These are phyloP conservation scores for Unio delphinus DNA, from an alignment of 2,888 invertebrate species.

Conservation along the genomic window DNA sequence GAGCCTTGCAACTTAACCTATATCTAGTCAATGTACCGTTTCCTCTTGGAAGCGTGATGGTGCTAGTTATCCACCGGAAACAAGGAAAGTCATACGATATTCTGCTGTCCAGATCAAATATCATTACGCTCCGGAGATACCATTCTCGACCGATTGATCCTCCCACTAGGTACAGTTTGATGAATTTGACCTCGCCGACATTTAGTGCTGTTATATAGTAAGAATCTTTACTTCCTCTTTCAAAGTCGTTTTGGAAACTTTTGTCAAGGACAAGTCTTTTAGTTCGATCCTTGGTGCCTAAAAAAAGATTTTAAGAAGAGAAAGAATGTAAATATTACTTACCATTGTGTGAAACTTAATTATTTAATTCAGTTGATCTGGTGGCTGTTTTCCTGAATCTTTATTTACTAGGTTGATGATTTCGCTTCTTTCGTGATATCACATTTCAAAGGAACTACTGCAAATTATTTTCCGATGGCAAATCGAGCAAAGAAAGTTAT, in stretches of 20 bases:
- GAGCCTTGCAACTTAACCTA: too few relatives aligned
- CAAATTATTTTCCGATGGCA: too few relatives aligned
- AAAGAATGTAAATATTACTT: too few relatives aligned
- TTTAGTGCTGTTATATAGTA: conserved; percentile 29
- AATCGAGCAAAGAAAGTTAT: too few relatives aligned
- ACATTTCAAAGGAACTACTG: too few relatives aligned
- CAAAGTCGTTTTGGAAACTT: conserved; percentile 32
- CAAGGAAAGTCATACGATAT: conserved; percentile 28
- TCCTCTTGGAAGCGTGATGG: conserved; percentile 24
- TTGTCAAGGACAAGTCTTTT: conserved; percentile 27
- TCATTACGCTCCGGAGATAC: conserved; percentile 28
- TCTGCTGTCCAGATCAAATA: conserved; percentile 25
- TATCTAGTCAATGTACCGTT: conserved; percentile 11
- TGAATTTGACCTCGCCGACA: conserved; percentile 31
- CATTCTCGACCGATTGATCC: conserved; percentile 26
- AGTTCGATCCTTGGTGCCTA: conserved; percentile 31
- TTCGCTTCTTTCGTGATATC: too few relatives aligned
- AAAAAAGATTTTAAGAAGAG: background rate
- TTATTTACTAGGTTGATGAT: too few relatives aligned
- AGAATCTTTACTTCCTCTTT: conserved; percentile 31
- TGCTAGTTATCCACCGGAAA: conserved; percentile 25
- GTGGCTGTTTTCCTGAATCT: too few relatives aligned
- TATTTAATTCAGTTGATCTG: too few relatives aligned
- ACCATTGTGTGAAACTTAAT: too few relatives aligned
- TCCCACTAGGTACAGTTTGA: conserved; percentile 34